Percentiles rank a stretch among this genome's conserved stretches.
Conservation (phyloP, 2,113 vertebrate genomes). For the Zingel zingel region DNA sequence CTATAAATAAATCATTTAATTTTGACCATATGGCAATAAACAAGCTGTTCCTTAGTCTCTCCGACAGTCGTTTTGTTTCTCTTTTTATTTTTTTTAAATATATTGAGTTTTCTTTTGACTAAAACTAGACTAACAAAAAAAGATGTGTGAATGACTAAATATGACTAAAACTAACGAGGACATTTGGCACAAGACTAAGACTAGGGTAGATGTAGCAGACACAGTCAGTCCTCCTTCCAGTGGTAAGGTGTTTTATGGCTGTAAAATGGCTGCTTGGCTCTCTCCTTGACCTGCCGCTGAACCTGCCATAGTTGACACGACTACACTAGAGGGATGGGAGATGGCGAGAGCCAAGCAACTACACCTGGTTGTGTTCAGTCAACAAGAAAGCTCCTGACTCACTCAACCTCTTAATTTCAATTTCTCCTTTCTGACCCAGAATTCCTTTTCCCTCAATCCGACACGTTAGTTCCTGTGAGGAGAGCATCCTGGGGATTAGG, state of each 20-base stretch:
- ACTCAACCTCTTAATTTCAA: conserved; percentile 66
- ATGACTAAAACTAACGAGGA: too few species aligned
- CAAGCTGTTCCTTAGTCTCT: too few species aligned
- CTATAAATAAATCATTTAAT: too few species aligned
- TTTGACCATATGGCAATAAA: too few species aligned
- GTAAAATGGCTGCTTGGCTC: conserved; percentile 66
- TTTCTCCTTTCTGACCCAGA: conserved; percentile 37
- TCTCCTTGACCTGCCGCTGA: conserved; percentile 75
- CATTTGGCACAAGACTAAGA: too few species aligned
- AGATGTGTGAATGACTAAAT: too few species aligned
- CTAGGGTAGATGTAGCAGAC: not conserved
- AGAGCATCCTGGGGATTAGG: conserved; percentile 64
- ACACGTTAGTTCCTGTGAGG: conserved; percentile 49
- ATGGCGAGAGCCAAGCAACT: conserved; percentile 50
- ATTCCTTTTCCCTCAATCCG: conserved; percentile 52
- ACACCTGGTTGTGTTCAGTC: conserved; percentile 59
- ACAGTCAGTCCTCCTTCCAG: conserved; percentile 39
- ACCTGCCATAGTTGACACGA: conserved; percentile 65
- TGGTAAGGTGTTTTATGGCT: conserved; percentile 63
- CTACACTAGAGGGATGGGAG: conserved; percentile 47
- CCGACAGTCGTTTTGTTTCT: too few species aligned
- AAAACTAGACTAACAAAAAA: too few species aligned
- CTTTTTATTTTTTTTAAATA: too few species aligned
- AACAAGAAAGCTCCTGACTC: conserved; percentile 58
- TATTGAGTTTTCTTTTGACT: too few species aligned